phyloP scores from a whole-genome alignment of 1,140 invertebrate genomes.

The Hirudo medicinalis region DNA sequence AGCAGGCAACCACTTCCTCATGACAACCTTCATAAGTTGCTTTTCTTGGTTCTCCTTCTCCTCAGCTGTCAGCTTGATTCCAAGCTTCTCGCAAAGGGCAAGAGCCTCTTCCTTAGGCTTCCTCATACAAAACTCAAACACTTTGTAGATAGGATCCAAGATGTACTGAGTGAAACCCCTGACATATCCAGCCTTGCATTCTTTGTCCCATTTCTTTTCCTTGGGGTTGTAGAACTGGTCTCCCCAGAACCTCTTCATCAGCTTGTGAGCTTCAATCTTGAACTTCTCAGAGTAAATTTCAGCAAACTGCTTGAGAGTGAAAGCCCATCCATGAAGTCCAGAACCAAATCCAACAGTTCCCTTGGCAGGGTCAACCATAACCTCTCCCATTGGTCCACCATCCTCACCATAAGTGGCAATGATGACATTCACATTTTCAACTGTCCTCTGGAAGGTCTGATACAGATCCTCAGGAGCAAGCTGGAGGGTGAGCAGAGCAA shows the following conservation, averaged over 20 bases:
- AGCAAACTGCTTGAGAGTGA: constrained; percentile 96
- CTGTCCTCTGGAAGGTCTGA: constrained; percentile 98
- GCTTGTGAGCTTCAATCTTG: constrained; percentile 85
- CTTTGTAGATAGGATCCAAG: constrained; percentile 95
- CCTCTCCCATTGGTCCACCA: constrained; percentile 81
- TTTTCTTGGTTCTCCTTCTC: constrained; percentile 75
- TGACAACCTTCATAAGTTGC: constrained; percentile 53
- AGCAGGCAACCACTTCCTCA: constrained; percentile 97
- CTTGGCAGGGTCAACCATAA: constrained; percentile 77
- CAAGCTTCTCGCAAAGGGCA: constrained; percentile 65
- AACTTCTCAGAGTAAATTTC: constrained; percentile 98
- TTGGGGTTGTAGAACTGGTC: constrained; percentile 88
- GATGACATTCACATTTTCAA: constrained; percentile 99
- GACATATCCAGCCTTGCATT: constrained; percentile 69
- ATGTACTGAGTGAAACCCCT: constrained; percentile 98
- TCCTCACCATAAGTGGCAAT: constrained; percentile 98
- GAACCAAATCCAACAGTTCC: constrained; percentile 99
- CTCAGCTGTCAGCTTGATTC: constrained; percentile 79
- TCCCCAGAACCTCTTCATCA: constrained; percentile 85
- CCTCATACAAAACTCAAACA: constrained; percentile 95
- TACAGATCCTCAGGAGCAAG: constrained; percentile 85
- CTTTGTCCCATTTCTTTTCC: constrained; percentile 87
- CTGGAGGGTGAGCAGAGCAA: constrained; percentile 85
- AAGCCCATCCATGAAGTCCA: constrained; percentile 96
- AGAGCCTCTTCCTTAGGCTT: constrained; percentile 85